phyloP scores from a whole-genome alignment of 2,888 invertebrate genomes.

The Diarsia rubi region DNA sequence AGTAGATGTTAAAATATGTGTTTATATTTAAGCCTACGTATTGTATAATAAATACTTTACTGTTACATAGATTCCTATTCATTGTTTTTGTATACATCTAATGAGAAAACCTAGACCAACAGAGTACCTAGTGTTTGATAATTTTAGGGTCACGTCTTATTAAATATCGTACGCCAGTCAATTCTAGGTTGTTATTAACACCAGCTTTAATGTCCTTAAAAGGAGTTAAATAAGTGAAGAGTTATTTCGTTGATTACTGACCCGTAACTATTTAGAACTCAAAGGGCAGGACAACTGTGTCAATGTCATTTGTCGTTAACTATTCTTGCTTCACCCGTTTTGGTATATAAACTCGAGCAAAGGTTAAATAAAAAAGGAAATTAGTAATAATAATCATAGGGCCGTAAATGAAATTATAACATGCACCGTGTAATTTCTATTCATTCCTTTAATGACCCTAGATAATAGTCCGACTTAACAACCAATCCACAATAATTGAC shows the following conservation, averaged over 20 bases:
- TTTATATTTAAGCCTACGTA: neutral
- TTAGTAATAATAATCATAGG: slow-evolving; percentile 38
- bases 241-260: slow-evolving; percentile 53
- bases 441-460: slow-evolving; percentile 49
- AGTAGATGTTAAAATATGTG: neutral
- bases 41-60: neutral
- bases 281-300: slow-evolving; percentile 62
- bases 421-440: slow-evolving; percentile 38
- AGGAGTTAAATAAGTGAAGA: slow-evolving; percentile 19
- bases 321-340: slow-evolving; percentile 45
- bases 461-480: slow-evolving; percentile 54
- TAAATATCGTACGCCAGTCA: neutral
- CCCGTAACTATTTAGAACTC: slow-evolving; percentile 49
- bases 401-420: slow-evolving; percentile 43
- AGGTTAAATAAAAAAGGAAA: slow-evolving; percentile 56
- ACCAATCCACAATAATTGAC: slow-evolving; percentile 64
- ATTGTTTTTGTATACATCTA: neutral
- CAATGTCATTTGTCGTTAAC: slow-evolving; percentile 59
- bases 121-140: neutral
- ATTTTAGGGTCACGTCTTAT: neutral
- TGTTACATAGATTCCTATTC: neutral
- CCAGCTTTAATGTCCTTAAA: slow-evolving; percentile 2
- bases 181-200: slow-evolving; percentile 15
- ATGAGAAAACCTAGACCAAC: neutral
- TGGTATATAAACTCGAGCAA: slow-evolving; percentile 52